Base-by-base conservation (phyloP, 2,888 invertebrate genomes). In the Leucophenga montana region DNA sequence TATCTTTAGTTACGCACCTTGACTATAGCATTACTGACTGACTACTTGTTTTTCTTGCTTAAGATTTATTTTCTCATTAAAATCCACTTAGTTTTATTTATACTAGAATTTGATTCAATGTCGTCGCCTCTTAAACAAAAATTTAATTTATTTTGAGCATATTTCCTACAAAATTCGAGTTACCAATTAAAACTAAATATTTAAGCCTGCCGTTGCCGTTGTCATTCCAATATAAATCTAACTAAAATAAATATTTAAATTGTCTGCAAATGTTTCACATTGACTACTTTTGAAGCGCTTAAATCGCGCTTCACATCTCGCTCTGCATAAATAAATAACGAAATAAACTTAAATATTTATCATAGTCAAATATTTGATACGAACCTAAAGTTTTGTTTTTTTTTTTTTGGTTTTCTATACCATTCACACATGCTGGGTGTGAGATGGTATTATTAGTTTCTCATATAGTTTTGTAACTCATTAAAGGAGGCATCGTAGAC, bases 291-390 rank as follows among this genome's bases (percentile, higher is more conserved):
- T 57, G 39, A 57, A 57, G 22, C 31, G 31, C 22, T 57, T 33
- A 16, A 31, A 39, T 11, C 39, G 39, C 39, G 61, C 16, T 39
- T 39, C 39, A 39, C 18, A 39, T 39, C 39, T 39, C 72, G 74
- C 62, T 53, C 62, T 54, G 71, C 73, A 73, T 77, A 70, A 62
- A 73, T 71, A 73, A 66, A 72, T 75, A 70, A 75, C 76, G 75
- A 71, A 66, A 71, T 75, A 70, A 54, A 70, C 70, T 72, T 70
- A 74, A 48, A 44, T 33, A 68, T 72, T 74, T 54, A 54, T 39
- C 39, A 66, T 16, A 16, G 54, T 33, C 54, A 66, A 66, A 66
- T 18, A 66, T 54, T 57, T 57, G 13, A 57, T 20, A 20, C 18
- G 18, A 5, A 16, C 18, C 1, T n/a, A 8, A 14, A 6, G 18